Conservation (phyloP, 2,113 vertebrate genomes). For the Neodontobutis hainanensis region DNA sequence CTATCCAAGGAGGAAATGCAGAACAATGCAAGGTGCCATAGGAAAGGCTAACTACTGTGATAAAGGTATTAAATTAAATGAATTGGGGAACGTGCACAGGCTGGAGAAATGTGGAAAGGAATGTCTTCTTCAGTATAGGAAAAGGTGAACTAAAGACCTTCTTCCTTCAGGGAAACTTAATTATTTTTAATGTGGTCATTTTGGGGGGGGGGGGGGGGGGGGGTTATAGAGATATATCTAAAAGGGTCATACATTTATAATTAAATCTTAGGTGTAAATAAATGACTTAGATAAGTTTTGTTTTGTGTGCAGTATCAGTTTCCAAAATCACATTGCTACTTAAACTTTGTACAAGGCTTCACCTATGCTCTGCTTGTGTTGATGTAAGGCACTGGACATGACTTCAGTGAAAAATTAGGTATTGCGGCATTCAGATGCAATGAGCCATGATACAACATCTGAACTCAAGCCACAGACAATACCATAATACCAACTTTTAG, state of each 20-base stretch:
- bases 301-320: slow-evolving; percentile 75
- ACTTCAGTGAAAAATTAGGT: slow-evolving; percentile 53
- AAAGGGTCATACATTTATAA: slow-evolving; percentile 52
- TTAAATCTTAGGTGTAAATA: slow-evolving; percentile 76
- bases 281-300: slow-evolving; percentile 70
- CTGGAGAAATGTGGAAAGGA: slow-evolving; percentile 50
- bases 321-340: slow-evolving; percentile 46
- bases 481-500: slow-evolving; percentile 15
- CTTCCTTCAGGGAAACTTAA: slow-evolving; percentile 81
- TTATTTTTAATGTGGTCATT: slow-evolving; percentile 74
- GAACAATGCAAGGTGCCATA: slow-evolving; percentile 92
- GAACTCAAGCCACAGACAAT: slow-evolving; percentile 39
- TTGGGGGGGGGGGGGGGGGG: slow-evolving; percentile 71
- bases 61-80: slow-evolving; percentile 31
- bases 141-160: slow-evolving; percentile 66
- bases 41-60: slow-evolving; percentile 70
- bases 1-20: slow-evolving; percentile 71
- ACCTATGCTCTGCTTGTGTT: slow-evolving; percentile 33
- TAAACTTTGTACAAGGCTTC: slow-evolving; percentile 50
- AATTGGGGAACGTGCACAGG: slow-evolving; percentile 36
- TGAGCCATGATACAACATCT: slow-evolving; percentile 47
- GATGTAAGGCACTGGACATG: slow-evolving; percentile 42
- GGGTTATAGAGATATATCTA: slow-evolving; percentile 56
- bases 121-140: slow-evolving; percentile 63
- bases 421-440: slow-evolving; percentile 49